These are phyloP conservation scores for Rhea pennata DNA, from an alignment of 2,113 vertebrate genomes.

Conservation along the genomic window DNA sequence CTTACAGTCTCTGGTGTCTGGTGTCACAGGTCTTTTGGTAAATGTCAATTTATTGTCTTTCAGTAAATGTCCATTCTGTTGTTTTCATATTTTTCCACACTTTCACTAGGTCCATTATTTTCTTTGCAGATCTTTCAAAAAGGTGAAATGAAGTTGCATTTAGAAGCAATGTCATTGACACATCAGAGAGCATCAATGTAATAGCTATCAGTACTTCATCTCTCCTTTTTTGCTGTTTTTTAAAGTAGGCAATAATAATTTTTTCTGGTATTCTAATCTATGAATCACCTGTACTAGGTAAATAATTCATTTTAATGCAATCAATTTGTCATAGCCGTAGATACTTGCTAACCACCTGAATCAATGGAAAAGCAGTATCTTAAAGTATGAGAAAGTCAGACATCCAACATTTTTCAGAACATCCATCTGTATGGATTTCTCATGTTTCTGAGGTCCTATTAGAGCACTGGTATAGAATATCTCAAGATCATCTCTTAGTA, in stretches of 20 bases:
- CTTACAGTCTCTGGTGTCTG: neutral
- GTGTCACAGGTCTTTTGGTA: conserved; percentile 17
- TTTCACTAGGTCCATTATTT: conserved; percentile 2
- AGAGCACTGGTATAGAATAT: neutral
- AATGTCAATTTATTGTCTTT: neutral
- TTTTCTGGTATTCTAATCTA: neutral
- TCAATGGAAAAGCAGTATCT: neutral
- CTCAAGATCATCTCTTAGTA: neutral
- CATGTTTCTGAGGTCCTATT: neutral
- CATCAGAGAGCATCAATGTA: neutral
- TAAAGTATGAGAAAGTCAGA: neutral
- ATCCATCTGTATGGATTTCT: neutral
- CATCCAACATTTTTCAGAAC: neutral
- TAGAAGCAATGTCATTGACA: neutral
- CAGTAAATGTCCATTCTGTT: neutral
- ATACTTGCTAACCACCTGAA: neutral
- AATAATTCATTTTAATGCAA: neutral
- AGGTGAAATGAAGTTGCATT: conserved; percentile 4
- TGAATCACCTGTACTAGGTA: neutral
- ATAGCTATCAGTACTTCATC: neutral
- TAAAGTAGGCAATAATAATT: neutral
- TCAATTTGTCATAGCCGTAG: neutral
- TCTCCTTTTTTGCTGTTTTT: neutral
- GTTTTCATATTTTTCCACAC: neutral
- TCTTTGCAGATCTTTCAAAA: neutral